Conservation (phyloP, 2,797 vertebrate species). For the Chloroceryle amazona region DNA sequence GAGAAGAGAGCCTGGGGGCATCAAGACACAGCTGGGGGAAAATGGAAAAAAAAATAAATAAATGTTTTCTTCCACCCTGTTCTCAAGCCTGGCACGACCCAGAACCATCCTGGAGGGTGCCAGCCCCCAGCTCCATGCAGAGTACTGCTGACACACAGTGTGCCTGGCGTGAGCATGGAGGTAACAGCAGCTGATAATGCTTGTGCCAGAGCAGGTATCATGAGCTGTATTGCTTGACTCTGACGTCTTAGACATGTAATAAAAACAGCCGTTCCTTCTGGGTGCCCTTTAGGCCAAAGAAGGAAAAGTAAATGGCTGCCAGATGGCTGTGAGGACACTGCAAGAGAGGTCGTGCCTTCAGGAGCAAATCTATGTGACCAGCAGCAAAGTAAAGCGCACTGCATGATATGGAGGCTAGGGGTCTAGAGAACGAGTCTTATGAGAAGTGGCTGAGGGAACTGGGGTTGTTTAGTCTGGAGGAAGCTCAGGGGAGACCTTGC, state of each 20-base stretch:
- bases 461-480: neutral
- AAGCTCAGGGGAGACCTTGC: neutral
- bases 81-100: neutral
- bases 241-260: neutral
- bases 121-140: neutral
- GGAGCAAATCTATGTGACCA: fast-evolving
- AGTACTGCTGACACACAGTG: fast-evolving
- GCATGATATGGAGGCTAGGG: fast-evolving
- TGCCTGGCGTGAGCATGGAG: neutral
- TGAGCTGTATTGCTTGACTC: neutral
- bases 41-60: neutral
- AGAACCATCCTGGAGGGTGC: neutral
- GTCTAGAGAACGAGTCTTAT: neutral
- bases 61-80: neutral
- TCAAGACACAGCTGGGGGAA: neutral
- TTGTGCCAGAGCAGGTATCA: no score
- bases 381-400: neutral
- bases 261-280: neutral
- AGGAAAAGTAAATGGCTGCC: neutral
- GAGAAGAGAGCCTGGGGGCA: neutral
- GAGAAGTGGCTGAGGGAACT: neutral
- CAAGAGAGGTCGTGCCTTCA: neutral
- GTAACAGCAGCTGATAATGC: neutral
- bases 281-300: neutral
- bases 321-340: neutral